Percentiles rank a stretch among this genome's conserved stretches.
These are phyloP conservation scores for Manis javanica DNA, from an alignment of 2,797 vertebrate genomes.

Conservation along the genomic window DNA sequence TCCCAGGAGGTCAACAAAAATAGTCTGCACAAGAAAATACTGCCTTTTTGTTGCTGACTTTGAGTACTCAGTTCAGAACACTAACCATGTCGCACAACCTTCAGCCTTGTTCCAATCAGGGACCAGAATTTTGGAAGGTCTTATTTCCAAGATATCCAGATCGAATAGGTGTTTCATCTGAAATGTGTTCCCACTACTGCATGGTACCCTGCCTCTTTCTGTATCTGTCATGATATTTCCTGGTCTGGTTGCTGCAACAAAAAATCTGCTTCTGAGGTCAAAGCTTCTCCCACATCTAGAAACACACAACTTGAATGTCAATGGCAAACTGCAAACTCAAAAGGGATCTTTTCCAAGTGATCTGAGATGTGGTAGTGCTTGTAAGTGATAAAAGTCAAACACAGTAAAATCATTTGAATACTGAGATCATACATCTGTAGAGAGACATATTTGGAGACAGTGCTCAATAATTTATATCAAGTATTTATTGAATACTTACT, in stretches of 20 bases:
- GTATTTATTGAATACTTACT: neutral
- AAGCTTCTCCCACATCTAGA: conserved; percentile 66
- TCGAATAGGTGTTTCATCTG: neutral
- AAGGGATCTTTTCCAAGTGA: conserved; percentile 79
- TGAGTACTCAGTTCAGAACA: conserved; percentile 43
- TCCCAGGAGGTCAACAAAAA: neutral
- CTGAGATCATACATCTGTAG: neutral
- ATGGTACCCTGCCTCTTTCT: conserved; percentile 4
- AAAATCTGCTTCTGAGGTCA: conserved; percentile 70
- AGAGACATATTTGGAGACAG: neutral
- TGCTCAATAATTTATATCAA: neutral
- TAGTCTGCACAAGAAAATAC: neutral
- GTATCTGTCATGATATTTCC: conserved; percentile 4
- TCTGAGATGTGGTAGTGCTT: conserved; percentile 62
- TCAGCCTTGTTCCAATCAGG: conserved; percentile 18
- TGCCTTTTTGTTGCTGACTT: neutral
- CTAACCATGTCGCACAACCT: neutral
- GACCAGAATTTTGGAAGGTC: neutral
- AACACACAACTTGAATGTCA: conserved; percentile 69
- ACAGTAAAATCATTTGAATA: neutral
- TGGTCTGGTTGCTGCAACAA: conserved; percentile 61
- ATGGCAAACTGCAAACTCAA: conserved; percentile 77
- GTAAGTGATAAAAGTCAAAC: neutral
- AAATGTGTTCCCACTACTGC: neutral
- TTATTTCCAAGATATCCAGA: conserved; percentile 49